phyloP scores from a whole-genome alignment of 1,140 invertebrate species.

The Planococcus citri region DNA sequence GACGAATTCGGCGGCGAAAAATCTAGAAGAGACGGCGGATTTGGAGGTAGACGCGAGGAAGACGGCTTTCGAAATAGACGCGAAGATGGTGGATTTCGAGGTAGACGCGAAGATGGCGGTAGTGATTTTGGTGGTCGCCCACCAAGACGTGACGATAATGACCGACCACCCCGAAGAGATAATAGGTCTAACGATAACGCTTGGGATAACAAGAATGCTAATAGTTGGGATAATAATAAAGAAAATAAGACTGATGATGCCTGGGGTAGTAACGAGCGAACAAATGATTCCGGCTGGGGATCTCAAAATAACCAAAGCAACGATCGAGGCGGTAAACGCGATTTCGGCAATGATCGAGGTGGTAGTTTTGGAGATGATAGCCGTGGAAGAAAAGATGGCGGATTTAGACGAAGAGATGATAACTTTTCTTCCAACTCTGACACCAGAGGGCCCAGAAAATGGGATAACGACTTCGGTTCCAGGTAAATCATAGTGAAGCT shows the following conservation, averaged over 20 bases:
- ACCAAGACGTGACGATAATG: conserved; percentile 6
- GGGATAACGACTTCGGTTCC: not conserved
- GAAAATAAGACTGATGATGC: not conserved
- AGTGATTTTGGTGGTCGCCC: not conserved
- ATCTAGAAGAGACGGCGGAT: not conserved
- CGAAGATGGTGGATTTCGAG: conserved; percentile 1
- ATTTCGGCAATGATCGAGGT: not conserved
- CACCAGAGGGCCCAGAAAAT: conserved; percentile 8
- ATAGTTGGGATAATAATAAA: not conserved
- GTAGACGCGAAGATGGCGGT: not conserved
- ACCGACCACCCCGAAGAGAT: not conserved
- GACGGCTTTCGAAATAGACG: too few relatives aligned
- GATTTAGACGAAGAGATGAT: conserved; percentile 15
- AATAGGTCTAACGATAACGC: not conserved
- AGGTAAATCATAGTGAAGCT: too few relatives aligned
- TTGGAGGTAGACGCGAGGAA: not conserved
- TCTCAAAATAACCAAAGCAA: not conserved
- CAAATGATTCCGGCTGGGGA: not conserved
- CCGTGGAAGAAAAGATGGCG: not conserved
- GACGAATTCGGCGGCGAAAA: not conserved
- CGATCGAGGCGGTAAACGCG: not conserved
- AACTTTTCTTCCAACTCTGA: not conserved
- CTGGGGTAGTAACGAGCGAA: not conserved
- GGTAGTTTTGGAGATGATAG: not conserved
- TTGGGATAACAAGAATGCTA: not conserved